Base-by-base conservation (phyloP, 2,113 vertebrate genomes). In the Alces alces region DNA sequence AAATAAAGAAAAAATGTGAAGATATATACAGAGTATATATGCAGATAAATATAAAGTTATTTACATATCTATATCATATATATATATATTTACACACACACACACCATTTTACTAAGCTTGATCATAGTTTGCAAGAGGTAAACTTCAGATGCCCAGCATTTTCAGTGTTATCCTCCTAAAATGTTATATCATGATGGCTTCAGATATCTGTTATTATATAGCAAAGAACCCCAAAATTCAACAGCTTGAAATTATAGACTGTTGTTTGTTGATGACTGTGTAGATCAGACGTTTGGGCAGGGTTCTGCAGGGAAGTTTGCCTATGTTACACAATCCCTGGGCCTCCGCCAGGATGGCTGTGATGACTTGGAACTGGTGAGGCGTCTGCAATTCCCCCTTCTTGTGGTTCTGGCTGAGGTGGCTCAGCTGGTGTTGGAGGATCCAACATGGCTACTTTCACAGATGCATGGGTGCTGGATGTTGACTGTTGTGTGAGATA, bases 281-380 rank as follows among this genome's bases (percentile, higher is more conserved):
- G 7, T 89, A 16, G 33, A 21, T 28, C 8, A 27, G 47, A 21
- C 28, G 27, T 23, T 36, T 47, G 23, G 16, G 3, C 23, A 90
- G 9, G 50, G 14, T 10, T 47, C 9, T 36, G 1, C 6, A 33
- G 45, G 39, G 2, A 50, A 92, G 27, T 19, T 47, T 39, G 5
- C 4, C 0, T 43, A 1, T 73, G 25, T 39, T 30, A 25, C 19
- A 39, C 30, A 45, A 13, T n/a, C 39, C 7, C 36, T 14, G 30
- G 15, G 16, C 43, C 57, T 70, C 43, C 1, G 0, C 1, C 39
- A 9, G 1, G 1, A 33, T 10, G 33, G 21, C 45, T 33, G 33
- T 50, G 3, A 19, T 57, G 30, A n/a, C 1, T 27, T 58, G 5
- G 11, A 23, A 28, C 23, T 43, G 13, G 64, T 50, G 28, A 21